A percentile compares a stretch with the other conserved stretches of the same genome.
phyloP scores from a whole-genome alignment of 2,113 vertebrate genomes.

The Bungarus multicinctus region DNA sequence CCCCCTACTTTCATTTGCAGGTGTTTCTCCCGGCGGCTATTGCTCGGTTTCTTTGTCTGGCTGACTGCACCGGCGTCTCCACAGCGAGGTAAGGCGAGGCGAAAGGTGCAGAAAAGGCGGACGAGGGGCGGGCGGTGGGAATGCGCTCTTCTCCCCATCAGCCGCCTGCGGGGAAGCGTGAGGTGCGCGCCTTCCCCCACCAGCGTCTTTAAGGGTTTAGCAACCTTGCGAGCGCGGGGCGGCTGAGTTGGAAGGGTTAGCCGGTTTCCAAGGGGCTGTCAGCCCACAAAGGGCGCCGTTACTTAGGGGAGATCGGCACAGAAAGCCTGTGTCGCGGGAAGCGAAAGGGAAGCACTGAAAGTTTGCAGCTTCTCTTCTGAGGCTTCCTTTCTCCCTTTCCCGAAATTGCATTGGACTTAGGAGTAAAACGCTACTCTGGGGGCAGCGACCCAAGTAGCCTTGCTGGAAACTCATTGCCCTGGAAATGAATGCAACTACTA shows the following conservation, averaged over 20 bases:
- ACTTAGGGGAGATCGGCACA: not conserved
- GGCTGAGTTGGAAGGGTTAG: not conserved
- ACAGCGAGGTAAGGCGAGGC: conserved; percentile 11
- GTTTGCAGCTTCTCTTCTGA: no score
- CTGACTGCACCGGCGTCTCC: conserved; percentile 12
- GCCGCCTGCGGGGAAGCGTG: not conserved
- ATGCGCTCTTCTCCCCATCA: not conserved
- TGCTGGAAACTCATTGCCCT: not conserved
- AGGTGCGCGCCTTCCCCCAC: not conserved
- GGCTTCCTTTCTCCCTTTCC: not conserved
- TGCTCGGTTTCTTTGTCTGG: conserved; percentile 18
- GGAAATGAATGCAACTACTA: not conserved
- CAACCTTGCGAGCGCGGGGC: not conserved
- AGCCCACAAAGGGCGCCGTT: not conserved
- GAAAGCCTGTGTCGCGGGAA: not conserved
- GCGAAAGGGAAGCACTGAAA: not conserved
- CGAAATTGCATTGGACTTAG: not conserved
- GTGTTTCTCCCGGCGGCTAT: conserved; percentile 4
- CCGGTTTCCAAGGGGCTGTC: not conserved
- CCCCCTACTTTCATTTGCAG: not conserved
- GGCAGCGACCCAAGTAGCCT: not conserved
- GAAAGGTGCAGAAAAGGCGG: not conserved
- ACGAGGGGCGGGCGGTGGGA: no score
- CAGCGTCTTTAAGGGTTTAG: not conserved
- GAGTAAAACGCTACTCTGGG: not conserved